A percentile compares a stretch with the other conserved stretches of the same genome.
Conservation (phyloP, 2,113 vertebrate genomes). For the Rhombomys opimus region DNA sequence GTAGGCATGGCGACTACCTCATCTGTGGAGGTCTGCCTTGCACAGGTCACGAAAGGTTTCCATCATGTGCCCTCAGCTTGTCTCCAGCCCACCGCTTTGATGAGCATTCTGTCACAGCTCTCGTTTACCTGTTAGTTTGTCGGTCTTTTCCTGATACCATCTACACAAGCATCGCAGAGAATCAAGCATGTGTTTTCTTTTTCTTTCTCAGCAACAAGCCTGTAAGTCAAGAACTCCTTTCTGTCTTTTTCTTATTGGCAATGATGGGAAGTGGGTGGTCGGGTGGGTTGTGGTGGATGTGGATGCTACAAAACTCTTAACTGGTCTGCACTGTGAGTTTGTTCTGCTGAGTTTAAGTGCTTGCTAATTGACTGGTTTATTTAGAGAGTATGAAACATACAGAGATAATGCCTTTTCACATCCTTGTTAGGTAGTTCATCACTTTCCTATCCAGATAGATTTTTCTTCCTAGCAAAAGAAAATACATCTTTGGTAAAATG, state of each 20-base stretch:
- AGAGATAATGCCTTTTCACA: constrained; percentile 37
- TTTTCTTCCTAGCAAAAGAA: constrained; percentile 1
- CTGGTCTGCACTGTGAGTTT: neutral
- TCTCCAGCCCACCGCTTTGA: neutral
- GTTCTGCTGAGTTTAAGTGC: constrained; percentile 27
- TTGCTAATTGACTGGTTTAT: constrained; percentile 27
- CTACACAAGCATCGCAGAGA: constrained; percentile 18
- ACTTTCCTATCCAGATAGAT: constrained; percentile 54
- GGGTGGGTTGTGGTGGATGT: neutral
- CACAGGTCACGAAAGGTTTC: neutral
- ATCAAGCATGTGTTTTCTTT: neutral
- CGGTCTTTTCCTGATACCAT: neutral
- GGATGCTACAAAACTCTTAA: neutral
- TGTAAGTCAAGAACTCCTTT: neutral
- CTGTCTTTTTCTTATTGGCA: neutral
- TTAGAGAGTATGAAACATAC: neutral
- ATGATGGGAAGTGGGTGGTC: neutral
- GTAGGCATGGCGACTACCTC: neutral
- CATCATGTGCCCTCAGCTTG: neutral
- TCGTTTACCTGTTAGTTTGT: neutral
- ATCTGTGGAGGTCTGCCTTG: neutral
- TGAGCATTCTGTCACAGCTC: neutral
- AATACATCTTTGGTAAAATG: constrained; percentile 2
- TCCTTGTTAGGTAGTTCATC: constrained; percentile 21
- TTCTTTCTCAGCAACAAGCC: neutral